phyloP scores from a whole-genome alignment of 2,113 vertebrate species.

The Lanius ludovicianus region DNA sequence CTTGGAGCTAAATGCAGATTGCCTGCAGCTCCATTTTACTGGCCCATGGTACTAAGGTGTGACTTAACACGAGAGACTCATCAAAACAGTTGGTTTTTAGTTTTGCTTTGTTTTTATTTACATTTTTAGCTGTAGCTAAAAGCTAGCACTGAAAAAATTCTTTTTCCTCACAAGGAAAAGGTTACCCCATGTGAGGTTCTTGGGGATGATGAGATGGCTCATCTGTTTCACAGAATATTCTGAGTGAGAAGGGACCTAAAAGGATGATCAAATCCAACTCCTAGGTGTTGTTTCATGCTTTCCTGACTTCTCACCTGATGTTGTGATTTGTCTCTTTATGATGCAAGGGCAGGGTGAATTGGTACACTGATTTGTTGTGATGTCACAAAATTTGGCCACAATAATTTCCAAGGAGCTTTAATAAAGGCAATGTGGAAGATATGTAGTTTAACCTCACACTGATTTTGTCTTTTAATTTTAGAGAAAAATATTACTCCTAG shows the following conservation, averaged over 20 bases:
- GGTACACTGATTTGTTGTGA: background rate
- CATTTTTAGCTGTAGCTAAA: background rate
- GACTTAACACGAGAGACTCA: background rate
- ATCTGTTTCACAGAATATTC: background rate
- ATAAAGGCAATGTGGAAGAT: background rate
- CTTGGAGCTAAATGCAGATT: background rate
- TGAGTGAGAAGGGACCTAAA: background rate
- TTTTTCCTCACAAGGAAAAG: background rate
- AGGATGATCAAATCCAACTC: background rate
- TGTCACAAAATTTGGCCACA: background rate
- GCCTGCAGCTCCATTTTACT: background rate
- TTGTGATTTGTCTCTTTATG: background rate
- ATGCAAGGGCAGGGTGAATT: background rate
- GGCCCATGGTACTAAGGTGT: background rate
- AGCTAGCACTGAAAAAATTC: background rate
- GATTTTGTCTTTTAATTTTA: background rate
- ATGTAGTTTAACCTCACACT: background rate
- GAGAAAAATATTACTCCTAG: background rate
- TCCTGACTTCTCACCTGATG: background rate
- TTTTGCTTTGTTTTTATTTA: background rate
- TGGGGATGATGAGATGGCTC: background rate
- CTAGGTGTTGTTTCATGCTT: background rate
- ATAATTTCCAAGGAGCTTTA: background rate
- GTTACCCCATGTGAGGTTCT: accelerated
- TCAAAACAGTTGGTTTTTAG: background rate